These are phyloP conservation scores for Dryoscopus gambensis DNA, from an alignment of 2,113 vertebrate genomes.

Conservation along the genomic window DNA sequence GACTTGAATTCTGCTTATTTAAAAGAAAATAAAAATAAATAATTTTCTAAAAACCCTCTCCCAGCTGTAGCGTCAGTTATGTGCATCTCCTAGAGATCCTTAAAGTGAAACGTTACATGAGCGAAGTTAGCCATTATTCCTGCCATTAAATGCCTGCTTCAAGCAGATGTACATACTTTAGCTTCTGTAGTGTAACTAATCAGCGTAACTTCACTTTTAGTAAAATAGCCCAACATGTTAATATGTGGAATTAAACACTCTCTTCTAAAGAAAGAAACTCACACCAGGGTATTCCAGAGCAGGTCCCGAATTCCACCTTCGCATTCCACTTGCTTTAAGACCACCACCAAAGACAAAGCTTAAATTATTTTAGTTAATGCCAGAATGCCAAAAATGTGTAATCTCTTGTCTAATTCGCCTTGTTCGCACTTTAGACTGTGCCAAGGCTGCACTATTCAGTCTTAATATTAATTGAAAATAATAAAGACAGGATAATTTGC, in stretches of 20 bases:
- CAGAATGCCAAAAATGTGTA: conserved; percentile 45
- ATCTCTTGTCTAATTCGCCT: not conserved
- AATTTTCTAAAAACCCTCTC: not conserved
- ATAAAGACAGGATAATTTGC: not conserved
- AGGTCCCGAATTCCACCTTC: conserved; percentile 26
- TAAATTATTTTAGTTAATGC: conserved; percentile 25
- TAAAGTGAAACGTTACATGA: conserved; percentile 8
- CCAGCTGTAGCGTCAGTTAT: not conserved
- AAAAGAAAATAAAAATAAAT: conserved; percentile 22
- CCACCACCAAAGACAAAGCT: conserved; percentile 45
- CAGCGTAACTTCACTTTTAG: conserved; percentile 64
- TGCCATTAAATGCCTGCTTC: conserved; percentile 39
- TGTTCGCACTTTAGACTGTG: not conserved
- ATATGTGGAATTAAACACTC: conserved; percentile 65
- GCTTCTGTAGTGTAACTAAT: conserved; percentile 71
- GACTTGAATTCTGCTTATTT: not conserved
- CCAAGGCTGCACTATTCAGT: not conserved
- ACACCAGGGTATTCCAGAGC: conserved; percentile 30
- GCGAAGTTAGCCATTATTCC: conserved; percentile 34
- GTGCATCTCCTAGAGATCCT: not conserved
- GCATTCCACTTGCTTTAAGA: conserved; percentile 44
- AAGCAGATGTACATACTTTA: conserved; percentile 66
- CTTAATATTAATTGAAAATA: conserved; percentile 4
- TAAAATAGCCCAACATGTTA: conserved; percentile 64
- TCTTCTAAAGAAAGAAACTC: conserved; percentile 65